Base-by-base conservation (phyloP, 2,797 vertebrate species). In the Thaleichthys pacificus region DNA sequence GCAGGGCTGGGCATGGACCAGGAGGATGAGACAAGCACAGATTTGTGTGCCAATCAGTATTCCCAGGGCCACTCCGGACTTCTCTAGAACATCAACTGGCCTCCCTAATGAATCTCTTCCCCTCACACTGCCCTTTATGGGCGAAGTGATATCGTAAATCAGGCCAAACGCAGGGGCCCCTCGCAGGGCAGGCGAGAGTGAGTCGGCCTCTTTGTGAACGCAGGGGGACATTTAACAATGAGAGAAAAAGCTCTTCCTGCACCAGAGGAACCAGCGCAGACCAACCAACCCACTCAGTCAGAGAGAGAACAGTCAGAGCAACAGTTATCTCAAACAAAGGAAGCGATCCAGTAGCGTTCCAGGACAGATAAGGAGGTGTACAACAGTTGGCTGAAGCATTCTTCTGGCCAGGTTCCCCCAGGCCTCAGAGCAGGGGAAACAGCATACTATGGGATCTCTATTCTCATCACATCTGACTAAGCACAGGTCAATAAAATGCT, bases 21-120 rank as follows among this genome's bases (percentile, higher is more conserved):
- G 66, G 42, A 49, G 72, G 70, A 81, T 61, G 68, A 88, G 86
- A 93, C 89, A 91, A 89, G 82, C 70, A 21, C 87, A 88, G 80
- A 77, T 93, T 86, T 92, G 88, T 90, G 85, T 70, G 71, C 77
- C 85, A 79, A 91, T 93, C 88, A 90, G 91, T 92, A 92, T 92
- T 93, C 93, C 76, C 71, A 1, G 3, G 35, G 80, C 76, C 77
- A 69, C 76, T 82, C 81, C 71, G 81, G 85, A 87, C 85, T 84
- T 88, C 80, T 83, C 81, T 76, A 77, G 88, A 90, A 93, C 86
- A 88, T 89, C 87, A 91, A 91, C 87, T 67, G 77, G 54, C 66
- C 74, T 78, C 79, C 73, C 87, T 89, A 92, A 92, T 92, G 89
- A 91, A 91, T 92, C 89, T 81, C 88, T 87, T 87, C 86, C 86